Base-by-base conservation (phyloP, 2,888 invertebrate genomes). In the Falcaria lacertinaria region DNA sequence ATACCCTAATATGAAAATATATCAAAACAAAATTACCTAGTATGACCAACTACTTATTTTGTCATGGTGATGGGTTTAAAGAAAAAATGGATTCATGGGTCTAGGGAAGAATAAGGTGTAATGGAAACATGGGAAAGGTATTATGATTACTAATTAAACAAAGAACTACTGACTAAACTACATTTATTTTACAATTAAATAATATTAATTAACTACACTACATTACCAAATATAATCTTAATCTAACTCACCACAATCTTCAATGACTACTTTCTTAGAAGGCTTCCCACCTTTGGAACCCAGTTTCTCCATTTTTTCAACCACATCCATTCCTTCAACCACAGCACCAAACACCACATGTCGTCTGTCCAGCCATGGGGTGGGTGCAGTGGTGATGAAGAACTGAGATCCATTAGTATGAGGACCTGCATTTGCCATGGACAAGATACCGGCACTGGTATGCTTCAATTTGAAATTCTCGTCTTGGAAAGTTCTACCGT, bases 321-420 rank as follows among this genome's bases (percentile, higher is more conserved):
- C 96, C 54, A 97, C 91, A 71, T 98, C 97, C 93, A 97, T 92
- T 44, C 98, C 98, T 68, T 97, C 97, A 34, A 96, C 93, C 37
- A 98, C 96, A 58, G 93, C 87, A 40, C 98, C 98, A 80, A 98
- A 98, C 1, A 98, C 98, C 49, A 98, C 98, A 79, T 98, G 98
- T 83, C 96, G 96, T 72, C 93, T 94, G 71, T 98, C 97, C 70
- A 98, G 90, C 98, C 98, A 99, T 38, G 94, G 91, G 36, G 98
- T 98, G 76, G 97, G 95, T 33, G 93, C 95, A 53, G 97, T 97
- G 52, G 97, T 97, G 64, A 99, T 93, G 84, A 99, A 99, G 90
- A 98, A 99, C 84, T 99, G 98, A 49, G 97, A 97, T 42, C 98
- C 98, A 81, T 98, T 98, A 53, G 98, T 98, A 77, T 97, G 95